Evolutionary conservation across 2,113 vertebrate species (phyloP), one percentile per base, ranked within the genome.

Genomic region (Willisornis vidua): DNA sequence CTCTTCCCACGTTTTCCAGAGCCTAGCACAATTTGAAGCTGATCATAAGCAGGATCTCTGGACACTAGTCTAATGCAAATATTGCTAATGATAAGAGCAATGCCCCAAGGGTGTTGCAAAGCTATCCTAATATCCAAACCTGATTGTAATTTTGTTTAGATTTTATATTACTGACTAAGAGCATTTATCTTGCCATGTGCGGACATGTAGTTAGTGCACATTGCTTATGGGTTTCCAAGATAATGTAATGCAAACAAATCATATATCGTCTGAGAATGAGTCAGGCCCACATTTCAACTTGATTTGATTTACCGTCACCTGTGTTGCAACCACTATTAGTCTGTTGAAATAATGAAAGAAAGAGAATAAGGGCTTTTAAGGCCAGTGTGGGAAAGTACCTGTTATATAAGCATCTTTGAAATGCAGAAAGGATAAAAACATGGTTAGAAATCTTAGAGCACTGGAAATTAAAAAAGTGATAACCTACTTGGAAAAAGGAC

Each of bases 221-320:
- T 61, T 70, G 70, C 89, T 95, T 87, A 68, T 84, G 91, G 24
- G 58, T 97, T 98, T 97, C 92, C 88, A 96, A 94, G 96, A 95
- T 96, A 98, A 96, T 83, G 58, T 66, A 89, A 83, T 71, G 78
- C 87, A 95, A 95, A 97, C 94, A 97, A 98, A 96, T 80, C 87
- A 95, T 93, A 58, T 72, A 94, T 96, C 51, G 55, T 96, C 91
- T 90, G 86, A 89, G 87, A 91, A 93, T 94, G 89, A 93, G 48
- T 96, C 93, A 94, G 79, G 54, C 68, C 68, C 87, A 88, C 81
- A 93, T 94, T 84, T 93, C 67, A 61, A 28, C 84, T 89, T 85
- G 94, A 95, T 77, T 93, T 95, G 96, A 95, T 96, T 93, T 91
- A 83, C 74, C 37, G 22, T 94, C 82, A 92, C 89, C 94, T 97